A percentile compares a stretch with the other conserved stretches of the same genome.
phyloP scores from a whole-genome alignment of 2,888 invertebrate species.

The Hedychridium roseum region DNA sequence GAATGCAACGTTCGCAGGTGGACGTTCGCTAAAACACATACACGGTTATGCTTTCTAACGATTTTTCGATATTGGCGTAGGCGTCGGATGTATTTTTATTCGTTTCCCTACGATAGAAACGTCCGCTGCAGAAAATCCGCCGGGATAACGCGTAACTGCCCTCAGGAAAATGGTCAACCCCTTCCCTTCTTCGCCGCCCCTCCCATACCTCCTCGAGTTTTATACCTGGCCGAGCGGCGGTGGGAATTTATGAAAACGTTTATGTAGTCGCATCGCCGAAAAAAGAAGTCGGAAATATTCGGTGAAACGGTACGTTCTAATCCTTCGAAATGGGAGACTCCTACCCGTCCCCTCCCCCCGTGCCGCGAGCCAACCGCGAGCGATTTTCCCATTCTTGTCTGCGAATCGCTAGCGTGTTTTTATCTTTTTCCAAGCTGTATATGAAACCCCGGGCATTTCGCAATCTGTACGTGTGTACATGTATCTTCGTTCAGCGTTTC shows the following conservation, averaged over 20 bases:
- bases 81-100: slow-evolving; percentile 40
- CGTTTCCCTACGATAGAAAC: slow-evolving; percentile 30
- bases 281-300: slow-evolving; percentile 19
- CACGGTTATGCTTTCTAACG: slow-evolving; percentile 35
- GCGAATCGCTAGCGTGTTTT: too few relatives aligned
- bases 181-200: too few relatives aligned
- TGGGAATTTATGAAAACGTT: slow-evolving; percentile 43
- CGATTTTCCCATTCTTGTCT: neutral
- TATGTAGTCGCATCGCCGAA: slow-evolving; percentile 31
- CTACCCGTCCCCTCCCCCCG: slow-evolving; percentile 3
- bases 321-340: slow-evolving; percentile 26
- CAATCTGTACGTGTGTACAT: too few relatives aligned
- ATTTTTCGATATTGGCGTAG: slow-evolving; percentile 41
- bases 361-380: neutral
- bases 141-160: slow-evolving; percentile 39
- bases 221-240: slow-evolving; percentile 15
- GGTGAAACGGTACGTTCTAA: slow-evolving; percentile 28
- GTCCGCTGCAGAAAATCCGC: slow-evolving; percentile 38
- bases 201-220: slow-evolving; percentile 30
- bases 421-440: too few relatives aligned
- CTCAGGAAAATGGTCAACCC: slow-evolving; percentile 34
- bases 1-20: too few relatives aligned
- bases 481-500: too few relatives aligned
- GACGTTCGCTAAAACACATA: too few relatives aligned
- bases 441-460: too few relatives aligned